Conservation (phyloP, 2,797 vertebrate species). For the Pseudotriccus pelzelni region DNA sequence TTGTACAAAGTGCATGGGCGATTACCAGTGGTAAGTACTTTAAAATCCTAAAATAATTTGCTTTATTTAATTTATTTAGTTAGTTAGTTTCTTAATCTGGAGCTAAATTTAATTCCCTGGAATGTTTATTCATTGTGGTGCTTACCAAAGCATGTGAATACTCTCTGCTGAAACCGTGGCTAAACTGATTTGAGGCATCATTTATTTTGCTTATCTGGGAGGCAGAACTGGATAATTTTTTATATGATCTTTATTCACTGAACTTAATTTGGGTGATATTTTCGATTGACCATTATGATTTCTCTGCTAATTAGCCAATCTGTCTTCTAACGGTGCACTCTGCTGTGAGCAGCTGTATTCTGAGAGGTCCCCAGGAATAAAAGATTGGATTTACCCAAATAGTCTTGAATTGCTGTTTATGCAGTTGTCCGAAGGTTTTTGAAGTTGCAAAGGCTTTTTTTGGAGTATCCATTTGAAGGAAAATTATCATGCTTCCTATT, state of each 20-base stretch:
- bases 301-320: background rate
- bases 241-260: background rate
- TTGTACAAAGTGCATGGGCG: constrained; percentile 96
- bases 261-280: background rate
- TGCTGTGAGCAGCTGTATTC: background rate
- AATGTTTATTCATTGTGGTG: background rate
- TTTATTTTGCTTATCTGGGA: background rate
- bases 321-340: background rate
- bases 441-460: background rate
- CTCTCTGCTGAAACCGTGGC: background rate
- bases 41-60: background rate
- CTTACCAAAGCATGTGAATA: background rate
- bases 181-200: background rate
- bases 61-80: background rate
- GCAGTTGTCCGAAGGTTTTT: background rate
- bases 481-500: background rate
- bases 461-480: background rate
- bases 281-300: background rate
- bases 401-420: background rate
- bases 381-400: background rate
- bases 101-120: background rate
- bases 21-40: constrained; percentile 88
- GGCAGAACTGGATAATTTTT: background rate
- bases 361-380: background rate
- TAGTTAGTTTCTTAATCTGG: background rate